These are phyloP conservation scores for Petrolisthes manimaculis DNA, from an alignment of 2,888 invertebrate genomes.

Conservation along the genomic window DNA sequence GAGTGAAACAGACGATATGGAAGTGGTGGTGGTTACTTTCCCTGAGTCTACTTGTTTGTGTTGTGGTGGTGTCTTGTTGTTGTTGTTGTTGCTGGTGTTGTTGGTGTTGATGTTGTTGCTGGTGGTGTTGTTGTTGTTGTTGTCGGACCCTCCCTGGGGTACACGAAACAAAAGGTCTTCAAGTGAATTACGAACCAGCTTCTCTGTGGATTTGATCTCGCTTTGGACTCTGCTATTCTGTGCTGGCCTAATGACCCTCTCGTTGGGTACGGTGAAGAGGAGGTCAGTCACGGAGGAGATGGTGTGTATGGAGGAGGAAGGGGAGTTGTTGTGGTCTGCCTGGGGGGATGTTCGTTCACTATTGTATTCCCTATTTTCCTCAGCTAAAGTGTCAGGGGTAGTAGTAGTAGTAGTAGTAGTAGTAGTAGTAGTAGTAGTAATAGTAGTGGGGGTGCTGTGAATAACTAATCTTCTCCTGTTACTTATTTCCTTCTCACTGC, in stretches of 20 bases:
- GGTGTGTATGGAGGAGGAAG: slow-evolving; percentile 45
- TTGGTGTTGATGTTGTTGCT: no score
- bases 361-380: no score
- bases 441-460: no score
- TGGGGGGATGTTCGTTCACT: no score
- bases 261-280: slow-evolving; percentile 58
- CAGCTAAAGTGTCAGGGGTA: no score
- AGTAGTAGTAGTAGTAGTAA: not conserved
- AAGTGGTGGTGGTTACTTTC: not conserved
- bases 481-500: no score
- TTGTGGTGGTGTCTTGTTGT: not conserved
- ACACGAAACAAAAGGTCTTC: slow-evolving; percentile 49
- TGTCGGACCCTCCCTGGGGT: slow-evolving; percentile 1
- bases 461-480: no score
- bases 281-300: slow-evolving; percentile 59
- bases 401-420: no score
- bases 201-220: slow-evolving; percentile 57
- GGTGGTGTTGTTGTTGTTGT: no score
- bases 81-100: no score
- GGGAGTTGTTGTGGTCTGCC: no score
- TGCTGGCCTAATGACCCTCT: slow-evolving; percentile 53
- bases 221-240: slow-evolving; percentile 52
- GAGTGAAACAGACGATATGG: not conserved
- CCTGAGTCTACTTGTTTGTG: not conserved
- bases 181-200: slow-evolving; percentile 40